Percentiles rank a stretch among this genome's conserved stretches.
These are phyloP conservation scores for Scaptomyza pallida DNA, from an alignment of 1,140 invertebrate genomes.

Conservation along the genomic window DNA sequence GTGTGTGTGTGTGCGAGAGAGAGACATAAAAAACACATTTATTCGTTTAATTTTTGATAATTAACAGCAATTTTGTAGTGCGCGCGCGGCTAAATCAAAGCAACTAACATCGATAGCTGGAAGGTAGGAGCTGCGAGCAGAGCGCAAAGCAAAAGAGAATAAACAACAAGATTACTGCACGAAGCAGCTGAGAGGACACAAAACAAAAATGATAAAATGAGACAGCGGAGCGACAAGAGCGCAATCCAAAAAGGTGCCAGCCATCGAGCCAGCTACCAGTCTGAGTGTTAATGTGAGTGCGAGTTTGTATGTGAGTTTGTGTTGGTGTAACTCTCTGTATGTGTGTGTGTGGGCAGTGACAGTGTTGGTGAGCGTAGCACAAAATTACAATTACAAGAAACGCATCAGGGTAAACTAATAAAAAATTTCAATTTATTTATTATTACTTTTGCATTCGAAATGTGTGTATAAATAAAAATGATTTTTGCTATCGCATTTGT, in stretches of 20 bases:
- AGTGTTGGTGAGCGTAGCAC: constrained; percentile 32
- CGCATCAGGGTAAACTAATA: constrained; percentile 3
- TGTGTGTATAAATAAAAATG: constrained; percentile 17
- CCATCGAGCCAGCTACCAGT: constrained; percentile 26
- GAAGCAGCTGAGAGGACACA: constrained; percentile 38
- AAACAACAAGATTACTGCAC: constrained; percentile 52
- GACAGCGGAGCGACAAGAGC: constrained; percentile 55
- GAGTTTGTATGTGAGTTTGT: constrained; percentile 20
- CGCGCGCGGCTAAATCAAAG: constrained; percentile 79
- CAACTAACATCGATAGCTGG: constrained; percentile 23
- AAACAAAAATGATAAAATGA: constrained; percentile 57
- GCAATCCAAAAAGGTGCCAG: constrained; percentile 42
- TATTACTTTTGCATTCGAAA: constrained; percentile 17
- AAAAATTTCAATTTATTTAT: constrained; percentile 8
- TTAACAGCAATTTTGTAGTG: constrained; percentile 71
- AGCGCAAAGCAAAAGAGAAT: constrained; percentile 50
- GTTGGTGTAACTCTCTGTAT: constrained; percentile 19
- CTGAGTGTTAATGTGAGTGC: constrained; percentile 9
- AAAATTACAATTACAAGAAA: constrained; percentile 9
- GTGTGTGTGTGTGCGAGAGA: constrained; percentile 2
- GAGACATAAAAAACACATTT: constrained; percentile 49
- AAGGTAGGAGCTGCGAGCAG: constrained; percentile 36
- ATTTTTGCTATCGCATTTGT: constrained; percentile 22
- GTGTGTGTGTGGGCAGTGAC: not conserved
- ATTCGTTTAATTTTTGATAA: constrained; percentile 57